Evolutionary conservation across 2,113 vertebrate species (phyloP).

Genomic region (Formicarius rufipectus): DNA sequence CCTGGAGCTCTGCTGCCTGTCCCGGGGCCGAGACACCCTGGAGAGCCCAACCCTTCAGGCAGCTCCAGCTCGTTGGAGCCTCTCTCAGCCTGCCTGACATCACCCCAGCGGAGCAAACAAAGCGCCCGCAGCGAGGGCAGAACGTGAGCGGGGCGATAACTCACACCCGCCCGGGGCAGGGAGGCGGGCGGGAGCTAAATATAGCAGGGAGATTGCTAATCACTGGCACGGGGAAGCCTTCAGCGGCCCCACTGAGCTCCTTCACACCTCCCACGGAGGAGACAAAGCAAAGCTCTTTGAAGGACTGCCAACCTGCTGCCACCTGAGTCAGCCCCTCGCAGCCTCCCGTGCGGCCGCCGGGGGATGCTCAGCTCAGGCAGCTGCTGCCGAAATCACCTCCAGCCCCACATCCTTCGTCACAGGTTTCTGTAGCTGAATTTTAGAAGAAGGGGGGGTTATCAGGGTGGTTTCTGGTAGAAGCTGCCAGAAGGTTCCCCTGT

Average conservation of each 20-base stretch:
- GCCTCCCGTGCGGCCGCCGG: not conserved
- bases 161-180: not conserved
- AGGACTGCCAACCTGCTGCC: slow-evolving; percentile 49
- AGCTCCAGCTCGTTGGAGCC: not conserved
- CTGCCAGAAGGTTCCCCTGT: no score
- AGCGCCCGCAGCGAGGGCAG: not conserved
- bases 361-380: accelerated
- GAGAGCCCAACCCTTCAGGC: not conserved
- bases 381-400: not conserved
- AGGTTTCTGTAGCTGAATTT: no score
- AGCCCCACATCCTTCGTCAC: not conserved
- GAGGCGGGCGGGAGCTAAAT: slow-evolving; percentile 43
- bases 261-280: slow-evolving; percentile 30
- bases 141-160: slow-evolving; percentile 7
- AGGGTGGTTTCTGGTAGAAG: no score
- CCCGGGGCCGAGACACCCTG: not conserved
- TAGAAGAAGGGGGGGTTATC: no score
- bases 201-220: slow-evolving; percentile 3
- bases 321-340: not conserved
- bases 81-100: not conserved
- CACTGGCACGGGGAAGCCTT: slow-evolving; percentile 18
- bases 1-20: not conserved
- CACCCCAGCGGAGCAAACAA: not conserved
- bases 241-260: not conserved
- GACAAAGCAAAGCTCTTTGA: slow-evolving; percentile 29